phyloP scores from a whole-genome alignment of 2,797 vertebrate species.

The Pseudomugil gertrudae region DNA sequence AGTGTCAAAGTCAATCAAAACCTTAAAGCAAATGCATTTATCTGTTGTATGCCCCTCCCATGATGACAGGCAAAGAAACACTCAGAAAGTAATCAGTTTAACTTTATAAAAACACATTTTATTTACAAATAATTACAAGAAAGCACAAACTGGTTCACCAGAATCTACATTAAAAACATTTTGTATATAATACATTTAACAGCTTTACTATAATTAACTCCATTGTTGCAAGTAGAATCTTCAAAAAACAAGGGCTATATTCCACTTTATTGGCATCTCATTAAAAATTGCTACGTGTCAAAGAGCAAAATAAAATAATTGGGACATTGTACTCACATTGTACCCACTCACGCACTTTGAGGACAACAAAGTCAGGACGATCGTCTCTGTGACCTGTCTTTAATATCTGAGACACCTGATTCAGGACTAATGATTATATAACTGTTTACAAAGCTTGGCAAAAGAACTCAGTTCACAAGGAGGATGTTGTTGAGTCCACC shows the following conservation, averaged over 20 bases:
- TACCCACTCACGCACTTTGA: too few relatives aligned
- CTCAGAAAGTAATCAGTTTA: conserved; percentile 18
- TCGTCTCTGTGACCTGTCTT: conserved; percentile 68
- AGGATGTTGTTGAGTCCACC: conserved; percentile 96
- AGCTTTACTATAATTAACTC: conserved; percentile 81
- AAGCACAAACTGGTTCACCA: conserved; percentile 87
- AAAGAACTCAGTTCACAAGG: conserved; percentile 94
- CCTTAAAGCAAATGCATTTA: not conserved
- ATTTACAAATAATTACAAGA: conserved; percentile 93
- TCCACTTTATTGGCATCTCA: conserved; percentile 71
- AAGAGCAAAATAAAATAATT: conserved; percentile 75
- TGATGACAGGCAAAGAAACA: conserved; percentile 27
- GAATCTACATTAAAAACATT: conserved; percentile 85
- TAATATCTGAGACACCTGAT: conserved; percentile 77
- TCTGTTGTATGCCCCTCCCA: not conserved
- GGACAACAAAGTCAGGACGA: conserved; percentile 78
- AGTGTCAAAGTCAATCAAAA: conserved; percentile 4
- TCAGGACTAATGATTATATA: conserved; percentile 77
- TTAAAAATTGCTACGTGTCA: conserved; percentile 78
- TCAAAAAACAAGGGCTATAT: conserved; percentile 77
- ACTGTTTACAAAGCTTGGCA: conserved; percentile 68
- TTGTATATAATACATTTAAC: conserved; percentile 83
- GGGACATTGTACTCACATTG: conserved; percentile 83
- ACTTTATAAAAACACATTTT: conserved; percentile 85
- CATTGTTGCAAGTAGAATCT: conserved; percentile 78